Conservation (phyloP, 64 coral and sea anemone species). For the Actinia tenebrosa region DNA sequence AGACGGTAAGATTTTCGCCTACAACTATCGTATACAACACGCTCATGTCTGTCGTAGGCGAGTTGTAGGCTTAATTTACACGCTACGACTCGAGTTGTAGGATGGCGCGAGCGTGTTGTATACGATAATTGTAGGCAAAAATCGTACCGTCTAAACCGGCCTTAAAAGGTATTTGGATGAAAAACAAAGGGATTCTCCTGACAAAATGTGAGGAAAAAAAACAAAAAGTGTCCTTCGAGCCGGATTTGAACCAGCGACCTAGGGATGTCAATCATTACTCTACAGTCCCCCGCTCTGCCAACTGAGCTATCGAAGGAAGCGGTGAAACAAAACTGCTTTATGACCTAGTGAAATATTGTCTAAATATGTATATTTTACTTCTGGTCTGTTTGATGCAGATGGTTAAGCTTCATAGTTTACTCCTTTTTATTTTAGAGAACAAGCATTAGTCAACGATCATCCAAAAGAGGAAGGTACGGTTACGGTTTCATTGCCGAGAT, state of each 20-base stretch:
- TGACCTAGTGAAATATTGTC: background rate
- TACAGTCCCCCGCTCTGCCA: constrained; percentile 18
- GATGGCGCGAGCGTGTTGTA: too few species aligned
- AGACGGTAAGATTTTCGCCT: too few species aligned
- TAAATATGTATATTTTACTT: background rate
- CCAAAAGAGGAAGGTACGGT: background rate
- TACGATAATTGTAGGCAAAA: too few species aligned
- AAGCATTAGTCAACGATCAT: background rate
- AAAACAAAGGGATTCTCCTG: too few species aligned
- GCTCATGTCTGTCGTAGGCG: too few species aligned
- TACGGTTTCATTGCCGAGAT: too few species aligned
- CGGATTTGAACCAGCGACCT: constrained; percentile 23
- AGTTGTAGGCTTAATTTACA: too few species aligned
- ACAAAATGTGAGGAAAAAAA: background rate
- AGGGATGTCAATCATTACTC: background rate
- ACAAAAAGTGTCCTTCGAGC: background rate
- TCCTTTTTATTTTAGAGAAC: background rate
- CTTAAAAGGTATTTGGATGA: too few species aligned
- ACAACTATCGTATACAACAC: too few species aligned
- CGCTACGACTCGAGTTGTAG: too few species aligned
- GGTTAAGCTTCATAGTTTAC: background rate
- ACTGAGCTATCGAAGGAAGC: constrained; percentile 20
- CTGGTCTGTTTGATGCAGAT: background rate
- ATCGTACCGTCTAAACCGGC: too few species aligned
- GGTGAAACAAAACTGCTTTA: background rate